A percentile compares a stretch with the other conserved stretches of the same genome.
phyloP scores from a whole-genome alignment of 92 coral and sea anemone genomes.

The Palythoa grandis region DNA sequence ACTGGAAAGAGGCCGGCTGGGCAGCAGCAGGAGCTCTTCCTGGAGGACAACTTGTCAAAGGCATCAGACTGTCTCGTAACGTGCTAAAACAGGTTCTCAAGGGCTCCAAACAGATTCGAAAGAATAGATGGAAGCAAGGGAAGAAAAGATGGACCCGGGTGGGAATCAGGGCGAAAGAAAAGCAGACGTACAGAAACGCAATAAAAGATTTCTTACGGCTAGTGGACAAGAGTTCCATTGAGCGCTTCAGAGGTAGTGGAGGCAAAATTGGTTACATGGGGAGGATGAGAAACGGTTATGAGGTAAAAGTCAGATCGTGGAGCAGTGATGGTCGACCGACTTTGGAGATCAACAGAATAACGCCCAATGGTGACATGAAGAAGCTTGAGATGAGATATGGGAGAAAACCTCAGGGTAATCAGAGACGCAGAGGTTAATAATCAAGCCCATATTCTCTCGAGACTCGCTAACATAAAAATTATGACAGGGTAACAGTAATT shows the following conservation, averaged over 20 bases:
- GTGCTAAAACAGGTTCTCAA: constrained; percentile 21
- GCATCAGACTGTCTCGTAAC: constrained; percentile 21
- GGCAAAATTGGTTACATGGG: constrained; percentile 6
- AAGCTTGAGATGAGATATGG: constrained; percentile 46
- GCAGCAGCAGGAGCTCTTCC: constrained; percentile 28
- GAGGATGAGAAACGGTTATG: constrained; percentile 26
- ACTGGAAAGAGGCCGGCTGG: constrained; percentile 42
- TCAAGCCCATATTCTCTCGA: too few relatives aligned
- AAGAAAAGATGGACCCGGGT: constrained; percentile 14
- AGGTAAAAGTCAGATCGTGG: constrained; percentile 25
- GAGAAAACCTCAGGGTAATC: background rate
- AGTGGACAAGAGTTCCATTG: constrained; percentile 12
- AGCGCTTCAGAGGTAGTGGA: background rate
- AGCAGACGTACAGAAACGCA: constrained; percentile 21
- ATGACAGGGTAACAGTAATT: too few relatives aligned
- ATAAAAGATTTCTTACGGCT: constrained; percentile 20
- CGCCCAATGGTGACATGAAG: constrained; percentile 24
- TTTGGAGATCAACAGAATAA: constrained; percentile 31
- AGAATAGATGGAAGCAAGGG: constrained; percentile 2
- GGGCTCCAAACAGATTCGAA: constrained; percentile 17
- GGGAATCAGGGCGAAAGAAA: constrained; percentile 17
- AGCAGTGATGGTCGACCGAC: constrained; percentile 35
- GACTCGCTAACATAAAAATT: too few relatives aligned
- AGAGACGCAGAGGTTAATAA: constrained; percentile 29
- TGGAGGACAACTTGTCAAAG: constrained; percentile 31